These are phyloP conservation scores for Syngnathus typhle DNA, from an alignment of 2,113 vertebrate genomes.

Conservation along the genomic window DNA sequence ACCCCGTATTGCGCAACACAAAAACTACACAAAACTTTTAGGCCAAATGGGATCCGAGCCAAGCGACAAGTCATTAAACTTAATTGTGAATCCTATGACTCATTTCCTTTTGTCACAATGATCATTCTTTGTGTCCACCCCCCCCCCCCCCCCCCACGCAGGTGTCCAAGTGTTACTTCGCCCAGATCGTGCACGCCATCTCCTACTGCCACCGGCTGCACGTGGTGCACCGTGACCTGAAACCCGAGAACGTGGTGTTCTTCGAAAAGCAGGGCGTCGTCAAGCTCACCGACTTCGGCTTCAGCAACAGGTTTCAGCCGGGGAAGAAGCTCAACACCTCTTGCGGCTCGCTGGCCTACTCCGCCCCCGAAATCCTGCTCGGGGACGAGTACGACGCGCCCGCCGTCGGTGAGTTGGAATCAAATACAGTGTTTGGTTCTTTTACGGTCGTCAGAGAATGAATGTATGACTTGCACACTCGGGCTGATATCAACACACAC, in stretches of 20 bases:
- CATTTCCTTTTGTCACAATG: background rate
- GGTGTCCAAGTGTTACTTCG: conserved; percentile 96
- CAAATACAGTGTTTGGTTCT: background rate
- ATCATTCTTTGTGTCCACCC: background rate
- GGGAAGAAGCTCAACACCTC: conserved; percentile 94
- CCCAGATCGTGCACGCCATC: conserved; percentile 97
- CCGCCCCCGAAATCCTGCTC: conserved; percentile 94
- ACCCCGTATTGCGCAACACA: background rate
- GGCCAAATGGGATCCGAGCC: background rate
- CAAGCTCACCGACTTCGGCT: conserved; percentile 97
- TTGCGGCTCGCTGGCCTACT: conserved; percentile 96
- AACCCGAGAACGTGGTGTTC: conserved; percentile 98
- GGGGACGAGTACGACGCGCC: conserved; percentile 97
- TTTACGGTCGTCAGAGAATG: background rate
- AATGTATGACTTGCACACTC: conserved; percentile 14
- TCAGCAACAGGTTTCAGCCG: conserved; percentile 97
- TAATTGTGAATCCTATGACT: background rate
- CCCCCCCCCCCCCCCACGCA: conserved; percentile 39
- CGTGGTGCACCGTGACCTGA: conserved; percentile 95
- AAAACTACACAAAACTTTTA: background rate
- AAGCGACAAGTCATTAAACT: background rate
- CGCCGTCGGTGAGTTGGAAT: conserved; percentile 75
- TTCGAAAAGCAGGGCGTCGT: conserved; percentile 97
- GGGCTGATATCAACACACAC: conserved; percentile 13
- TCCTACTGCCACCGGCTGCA: conserved; percentile 98